Evolutionary conservation across 2,113 vertebrate genomes (phyloP), one percentile per base, ranked within the genome.

Genomic region (Alethe diademata): DNA sequence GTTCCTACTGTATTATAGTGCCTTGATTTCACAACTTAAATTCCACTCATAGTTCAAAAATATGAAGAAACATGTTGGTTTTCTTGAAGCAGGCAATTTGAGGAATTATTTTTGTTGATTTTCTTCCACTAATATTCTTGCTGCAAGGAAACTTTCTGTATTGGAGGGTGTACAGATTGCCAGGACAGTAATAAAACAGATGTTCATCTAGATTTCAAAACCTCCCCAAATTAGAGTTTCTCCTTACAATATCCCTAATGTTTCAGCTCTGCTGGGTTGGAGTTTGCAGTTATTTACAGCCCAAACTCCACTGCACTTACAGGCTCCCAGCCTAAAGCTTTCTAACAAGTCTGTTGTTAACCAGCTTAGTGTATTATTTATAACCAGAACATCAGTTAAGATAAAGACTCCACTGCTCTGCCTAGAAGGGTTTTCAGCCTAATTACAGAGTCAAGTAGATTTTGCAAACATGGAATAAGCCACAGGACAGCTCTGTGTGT

Each of bases 141-240:
- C 88, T 93, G 35, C 54, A 36, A 80, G 88, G 78, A 38, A 65
- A 60, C 89, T 78, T 82, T 62, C 73, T 86, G 57, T n/a, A 51
- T 11, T 76, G 78, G 57, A 85, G 66, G 12, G 16, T 91, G 91
- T 93, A 95, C 66, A 93, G 92, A 86, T 88, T 86, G 91, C 82
- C 73, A 51, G 85, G 85, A 61, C 50, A 65, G 90, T 92, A 92
- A 95, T 96, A 93, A 96, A 97, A 33, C 96, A 97, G 96, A 95
- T 98, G 97, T 95, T 97, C 78, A 38, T 24, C 83, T 76, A 89
- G 93, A 70, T 92, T 95, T 89, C 47, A 54, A 26, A 74, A 81
- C 81, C 72, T 74, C 35, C 60, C 35, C 29, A 80, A 88, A 91
- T 86, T 40, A 86, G 64, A 36, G 50, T 94, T 89, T 66, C 35